These are phyloP conservation scores for Palaemon carinicauda DNA, from an alignment of 1,140 invertebrate genomes.

Conservation along the genomic window DNA sequence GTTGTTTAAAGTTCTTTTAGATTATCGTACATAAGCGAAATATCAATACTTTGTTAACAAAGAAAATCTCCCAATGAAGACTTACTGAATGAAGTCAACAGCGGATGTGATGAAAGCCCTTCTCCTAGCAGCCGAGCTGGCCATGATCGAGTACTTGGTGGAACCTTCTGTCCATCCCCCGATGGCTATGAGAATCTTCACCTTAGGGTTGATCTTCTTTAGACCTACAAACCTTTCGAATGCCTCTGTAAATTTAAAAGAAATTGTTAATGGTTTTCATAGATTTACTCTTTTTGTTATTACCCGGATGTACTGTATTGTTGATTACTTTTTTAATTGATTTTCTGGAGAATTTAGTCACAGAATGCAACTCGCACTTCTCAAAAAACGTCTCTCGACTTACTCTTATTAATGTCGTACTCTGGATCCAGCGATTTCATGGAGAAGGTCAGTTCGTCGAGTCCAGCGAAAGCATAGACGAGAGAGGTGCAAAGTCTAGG, in stretches of 20 bases:
- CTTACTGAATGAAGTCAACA: slow-evolving; percentile 62
- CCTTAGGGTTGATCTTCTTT: slow-evolving; percentile 71
- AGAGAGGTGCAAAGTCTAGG: slow-evolving; percentile 85
- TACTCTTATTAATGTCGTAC: slow-evolving; percentile 66
- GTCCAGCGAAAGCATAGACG: slow-evolving; percentile 80
- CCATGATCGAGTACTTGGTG: slow-evolving; percentile 70
- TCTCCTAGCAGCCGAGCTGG: slow-evolving; percentile 69
- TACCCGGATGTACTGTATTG: no score
- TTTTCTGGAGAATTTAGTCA: slow-evolving; percentile 56
- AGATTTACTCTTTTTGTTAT: no score
- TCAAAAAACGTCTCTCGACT: neutral
- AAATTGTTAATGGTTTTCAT: neutral
- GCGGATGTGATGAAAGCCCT: slow-evolving; percentile 73
- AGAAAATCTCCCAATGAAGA: neutral
- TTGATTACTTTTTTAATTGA: no score
- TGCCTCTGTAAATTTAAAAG: slow-evolving; percentile 65
- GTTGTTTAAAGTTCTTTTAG: neutral
- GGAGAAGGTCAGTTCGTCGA: slow-evolving; percentile 72
- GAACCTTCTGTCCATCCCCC: slow-evolving; percentile 68
- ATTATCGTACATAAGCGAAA: neutral
- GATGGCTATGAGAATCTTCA: slow-evolving; percentile 66
- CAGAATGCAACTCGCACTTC: neutral
- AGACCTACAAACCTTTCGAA: slow-evolving; percentile 69
- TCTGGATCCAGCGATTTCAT: slow-evolving; percentile 70
- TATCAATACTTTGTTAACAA: neutral